phyloP scores from a whole-genome alignment of 2,797 vertebrate genomes.

The Hephaestus fuliginosus region DNA sequence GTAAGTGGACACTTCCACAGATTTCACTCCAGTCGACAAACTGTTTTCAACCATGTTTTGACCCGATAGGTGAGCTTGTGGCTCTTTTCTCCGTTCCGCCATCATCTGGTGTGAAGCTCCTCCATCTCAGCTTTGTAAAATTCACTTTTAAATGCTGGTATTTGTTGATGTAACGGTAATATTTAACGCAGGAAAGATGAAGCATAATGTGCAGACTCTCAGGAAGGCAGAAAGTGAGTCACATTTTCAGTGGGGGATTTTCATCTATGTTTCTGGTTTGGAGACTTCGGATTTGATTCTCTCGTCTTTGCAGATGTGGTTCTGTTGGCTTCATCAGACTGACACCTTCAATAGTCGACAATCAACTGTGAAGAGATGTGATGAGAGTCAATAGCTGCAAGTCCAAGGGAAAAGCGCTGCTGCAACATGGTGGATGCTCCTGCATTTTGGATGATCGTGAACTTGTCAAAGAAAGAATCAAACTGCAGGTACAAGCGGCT shows the following conservation, averaged over 20 bases:
- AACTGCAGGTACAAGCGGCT: neutral
- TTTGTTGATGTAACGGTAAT: no score
- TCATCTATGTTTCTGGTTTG: no score
- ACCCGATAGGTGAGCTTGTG: no score
- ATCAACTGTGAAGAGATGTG: no score
- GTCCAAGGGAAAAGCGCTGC: neutral
- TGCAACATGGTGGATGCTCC: neutral
- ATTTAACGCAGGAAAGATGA: no score
- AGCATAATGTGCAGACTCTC: no score
- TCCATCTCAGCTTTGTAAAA: no score
- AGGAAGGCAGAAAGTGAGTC: no score
- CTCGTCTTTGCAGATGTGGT: neutral
- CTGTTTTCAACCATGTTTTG: neutral
- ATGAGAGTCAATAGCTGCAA: neutral
- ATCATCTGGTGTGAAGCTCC: neutral
- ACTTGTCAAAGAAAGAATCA: neutral
- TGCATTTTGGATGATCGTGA: neutral
- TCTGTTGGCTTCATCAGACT: neutral
- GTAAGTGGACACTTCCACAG: neutral
- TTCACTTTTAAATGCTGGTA: no score
- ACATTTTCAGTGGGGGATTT: no score
- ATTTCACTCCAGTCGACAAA: neutral
- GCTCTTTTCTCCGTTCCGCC: neutral
- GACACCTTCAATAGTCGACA: neutral
- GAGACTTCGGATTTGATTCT: no score